phyloP scores from a whole-genome alignment of 2,113 vertebrate genomes.

The Pampusana beccarii region DNA sequence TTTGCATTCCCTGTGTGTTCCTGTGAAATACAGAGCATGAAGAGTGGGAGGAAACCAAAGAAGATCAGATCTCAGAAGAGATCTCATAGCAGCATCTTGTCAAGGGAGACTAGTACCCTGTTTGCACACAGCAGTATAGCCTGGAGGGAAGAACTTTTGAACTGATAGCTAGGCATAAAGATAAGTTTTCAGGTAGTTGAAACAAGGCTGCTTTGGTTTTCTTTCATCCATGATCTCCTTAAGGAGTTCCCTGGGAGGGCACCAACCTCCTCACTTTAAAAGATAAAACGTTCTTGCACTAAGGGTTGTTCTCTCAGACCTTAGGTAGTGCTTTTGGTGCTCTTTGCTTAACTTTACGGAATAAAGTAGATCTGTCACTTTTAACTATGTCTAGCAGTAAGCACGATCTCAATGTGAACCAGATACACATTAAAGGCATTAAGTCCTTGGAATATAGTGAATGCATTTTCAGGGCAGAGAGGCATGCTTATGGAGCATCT shows the following conservation, averaged over 20 bases:
- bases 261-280: neutral
- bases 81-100: neutral
- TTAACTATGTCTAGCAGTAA: neutral
- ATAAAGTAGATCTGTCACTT: neutral
- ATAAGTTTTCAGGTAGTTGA: neutral
- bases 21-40: neutral
- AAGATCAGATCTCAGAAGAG: neutral
- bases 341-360: neutral
- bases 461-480: neutral
- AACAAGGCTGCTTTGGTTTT: constrained; percentile 33
- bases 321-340: neutral
- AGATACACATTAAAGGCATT: neutral
- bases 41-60: neutral
- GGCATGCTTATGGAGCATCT: neutral
- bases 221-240: constrained; percentile 26
- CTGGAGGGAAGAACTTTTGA: constrained; percentile 22
- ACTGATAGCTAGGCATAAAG: neutral
- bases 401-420: neutral
- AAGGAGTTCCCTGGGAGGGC: neutral
- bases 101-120: neutral
- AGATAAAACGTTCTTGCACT: neutral
- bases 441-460: neutral
- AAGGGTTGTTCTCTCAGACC: neutral
- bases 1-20: constrained; percentile 20
- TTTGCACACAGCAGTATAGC: constrained; percentile 22